Conservation (phyloP, 2,888 invertebrate species). For the Diogma glabrata region DNA sequence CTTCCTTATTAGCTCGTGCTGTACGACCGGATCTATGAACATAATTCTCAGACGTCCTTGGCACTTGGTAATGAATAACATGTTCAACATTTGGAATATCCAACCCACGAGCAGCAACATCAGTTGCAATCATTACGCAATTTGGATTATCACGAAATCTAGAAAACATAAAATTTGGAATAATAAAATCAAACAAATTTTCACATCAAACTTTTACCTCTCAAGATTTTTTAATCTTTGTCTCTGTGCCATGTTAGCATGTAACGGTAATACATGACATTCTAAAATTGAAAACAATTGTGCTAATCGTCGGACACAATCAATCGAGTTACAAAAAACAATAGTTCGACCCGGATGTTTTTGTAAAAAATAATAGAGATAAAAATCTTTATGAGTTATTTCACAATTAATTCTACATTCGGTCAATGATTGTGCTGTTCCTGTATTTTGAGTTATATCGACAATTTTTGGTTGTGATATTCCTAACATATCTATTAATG, state of each 20-base stretch:
- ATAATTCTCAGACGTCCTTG: constrained; percentile 90
- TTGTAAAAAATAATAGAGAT: constrained; percentile 80
- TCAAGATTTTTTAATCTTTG: constrained; percentile 91
- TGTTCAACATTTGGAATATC: constrained; percentile 91
- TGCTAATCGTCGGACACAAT: constrained; percentile 72
- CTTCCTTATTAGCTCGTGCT: constrained; percentile 78
- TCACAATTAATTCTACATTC: constrained; percentile 74
- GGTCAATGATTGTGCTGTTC: constrained; percentile 73
- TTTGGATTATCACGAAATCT: constrained; percentile 60
- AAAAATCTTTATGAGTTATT: constrained; percentile 76
- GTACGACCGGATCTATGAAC: constrained; percentile 95
- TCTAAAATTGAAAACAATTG: constrained; percentile 56
- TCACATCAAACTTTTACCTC: constrained; percentile 35
- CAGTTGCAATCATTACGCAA: constrained; percentile 80
- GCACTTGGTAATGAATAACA: constrained; percentile 95
- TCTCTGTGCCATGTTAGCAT: constrained; percentile 87
- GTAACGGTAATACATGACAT: constrained; percentile 64
- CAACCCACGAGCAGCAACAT: constrained; percentile 93
- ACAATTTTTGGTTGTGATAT: constrained; percentile 86
- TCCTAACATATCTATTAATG: constrained; percentile 67
- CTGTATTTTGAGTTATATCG: constrained; percentile 70
- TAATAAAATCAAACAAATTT: neutral
- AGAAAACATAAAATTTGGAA: constrained; percentile 27
- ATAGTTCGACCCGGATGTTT: constrained; percentile 82
- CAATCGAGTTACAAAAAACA: constrained; percentile 90